Evolutionary conservation across 2,797 vertebrate species (phyloP).

Genomic region (Epinephelus coioides): DNA sequence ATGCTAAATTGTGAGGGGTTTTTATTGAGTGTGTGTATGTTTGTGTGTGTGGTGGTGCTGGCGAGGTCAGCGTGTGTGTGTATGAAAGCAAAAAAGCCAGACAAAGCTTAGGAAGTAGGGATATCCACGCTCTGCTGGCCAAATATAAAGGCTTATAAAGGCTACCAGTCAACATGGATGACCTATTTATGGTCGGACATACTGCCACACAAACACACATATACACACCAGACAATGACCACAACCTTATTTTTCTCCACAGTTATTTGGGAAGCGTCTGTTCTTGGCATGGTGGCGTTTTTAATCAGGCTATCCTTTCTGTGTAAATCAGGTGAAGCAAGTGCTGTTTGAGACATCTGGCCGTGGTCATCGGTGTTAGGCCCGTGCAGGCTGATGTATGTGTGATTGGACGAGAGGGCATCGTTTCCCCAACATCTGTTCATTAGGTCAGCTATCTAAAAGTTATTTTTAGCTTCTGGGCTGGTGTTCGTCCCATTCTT

Average conservation of each 20-base stretch:
- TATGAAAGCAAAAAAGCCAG: conserved; percentile 17
- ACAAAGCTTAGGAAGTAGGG: conserved; percentile 45
- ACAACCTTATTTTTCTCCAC: conserved; percentile 32
- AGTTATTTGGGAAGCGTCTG: neutral
- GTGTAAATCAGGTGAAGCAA: conserved; percentile 39
- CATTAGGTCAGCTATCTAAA: conserved; percentile 60
- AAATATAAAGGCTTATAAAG: conserved; percentile 69
- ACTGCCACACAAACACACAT: conserved; percentile 44
- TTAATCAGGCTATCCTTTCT: conserved; percentile 32
- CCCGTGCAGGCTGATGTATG: conserved; percentile 24
- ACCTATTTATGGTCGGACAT: conserved; percentile 69
- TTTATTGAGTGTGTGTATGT: conserved; percentile 23
- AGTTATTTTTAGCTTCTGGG: conserved; percentile 67
- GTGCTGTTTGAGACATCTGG: conserved; percentile 56
- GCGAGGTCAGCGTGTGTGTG: neutral
- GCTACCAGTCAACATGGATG: conserved; percentile 69
- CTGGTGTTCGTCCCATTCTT: conserved; percentile 49
- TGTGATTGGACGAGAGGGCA: conserved; percentile 10
- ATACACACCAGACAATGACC: conserved; percentile 44
- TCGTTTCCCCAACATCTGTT: conserved; percentile 69
- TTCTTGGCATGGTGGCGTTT: conserved; percentile 14
- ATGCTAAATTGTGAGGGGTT: conserved; percentile 51
- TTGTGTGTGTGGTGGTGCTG: conserved; percentile 12
- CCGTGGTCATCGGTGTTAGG: conserved; percentile 32
- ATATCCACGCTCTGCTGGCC: conserved; percentile 66